phyloP scores from a whole-genome alignment of 2,888 invertebrate species.

The Limenitis camilla region DNA sequence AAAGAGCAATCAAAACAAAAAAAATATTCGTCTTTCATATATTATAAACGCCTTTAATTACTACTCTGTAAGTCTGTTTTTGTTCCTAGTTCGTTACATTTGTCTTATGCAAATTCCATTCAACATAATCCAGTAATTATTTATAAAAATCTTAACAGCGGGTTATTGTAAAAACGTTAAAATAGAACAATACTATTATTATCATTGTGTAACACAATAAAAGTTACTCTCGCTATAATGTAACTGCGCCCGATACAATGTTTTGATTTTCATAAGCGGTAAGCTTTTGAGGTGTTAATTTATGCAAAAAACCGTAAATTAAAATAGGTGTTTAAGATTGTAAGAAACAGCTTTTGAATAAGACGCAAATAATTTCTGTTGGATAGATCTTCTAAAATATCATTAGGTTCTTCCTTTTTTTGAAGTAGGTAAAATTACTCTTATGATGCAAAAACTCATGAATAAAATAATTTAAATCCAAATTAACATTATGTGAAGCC shows the following conservation, averaged over 20 bases:
- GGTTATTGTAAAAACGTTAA: slow-evolving; percentile 5
- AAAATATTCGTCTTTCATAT: slow-evolving; percentile 11
- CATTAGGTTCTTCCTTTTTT: no score
- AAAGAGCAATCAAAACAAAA: no score
- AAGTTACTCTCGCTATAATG: slow-evolving; percentile 7
- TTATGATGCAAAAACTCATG: no score
- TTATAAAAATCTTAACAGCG: slow-evolving; percentile 33
- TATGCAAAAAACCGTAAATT: slow-evolving; percentile 43
- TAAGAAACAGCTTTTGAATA: no score
- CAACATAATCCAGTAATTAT: slow-evolving; percentile 41
- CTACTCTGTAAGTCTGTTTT: slow-evolving; percentile 4
- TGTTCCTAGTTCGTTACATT: slow-evolving; percentile 24
- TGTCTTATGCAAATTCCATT: slow-evolving; percentile 34
- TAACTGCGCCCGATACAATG: slow-evolving; percentile 27
- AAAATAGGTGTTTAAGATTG: slow-evolving; percentile 8
- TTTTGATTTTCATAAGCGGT: slow-evolving; percentile 51
- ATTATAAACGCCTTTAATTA: slow-evolving; percentile 11
- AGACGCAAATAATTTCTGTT: no score
- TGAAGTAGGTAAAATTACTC: no score
- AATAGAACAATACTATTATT: slow-evolving; percentile 7
- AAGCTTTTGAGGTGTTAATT: slow-evolving; percentile 42
- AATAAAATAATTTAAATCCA: not conserved
- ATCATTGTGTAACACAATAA: slow-evolving; percentile 7
- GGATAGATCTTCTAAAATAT: no score
- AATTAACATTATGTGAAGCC: not conserved